Base-by-base conservation (phyloP, 1,140 invertebrate species). In the Zaprionus kolodkinae region DNA sequence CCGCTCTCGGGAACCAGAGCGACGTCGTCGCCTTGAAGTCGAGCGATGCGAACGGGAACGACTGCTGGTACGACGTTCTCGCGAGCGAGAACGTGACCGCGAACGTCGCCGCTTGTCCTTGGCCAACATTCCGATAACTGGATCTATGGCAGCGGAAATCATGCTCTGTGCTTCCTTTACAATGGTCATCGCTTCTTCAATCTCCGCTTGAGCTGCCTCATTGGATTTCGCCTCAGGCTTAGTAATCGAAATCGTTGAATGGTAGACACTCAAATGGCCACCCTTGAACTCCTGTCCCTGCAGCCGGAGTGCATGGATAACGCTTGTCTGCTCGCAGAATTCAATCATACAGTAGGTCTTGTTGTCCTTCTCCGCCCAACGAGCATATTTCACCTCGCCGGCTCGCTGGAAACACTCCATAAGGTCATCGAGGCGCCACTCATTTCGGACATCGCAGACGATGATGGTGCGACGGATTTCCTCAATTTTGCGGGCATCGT, bases 181-280 rank as follows among this genome's bases (percentile, higher is more conserved):
- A 75, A 98, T 94, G 35, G 97, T 97, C 98, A 99, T 98, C 0
- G 98, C 98, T 92, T 99, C 98, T 90, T 99, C 98, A 54, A 99
- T 99, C 93, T 99, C 98, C 56, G 97, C 95, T 84, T 98, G 97
- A 1, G 97, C 97, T 6, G 97, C 97, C 92, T 99, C 97, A 92
- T 98, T 98, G 72, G 96, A 98, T 93, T 99, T 99, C 0, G 97
- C 96, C 92, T 97, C 97, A 3, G 98, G 98, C 91, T 99, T 99
- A 0, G 95, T 95, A 62, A 99, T 99, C 3, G 96, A 96, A 92
- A 97, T 96, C 35, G 96, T 98, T 0, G 98, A 96, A 93, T 99
- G 98, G 74, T 95, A 96, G 11, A 99, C 94, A 94, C 96, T 94
- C 6, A 95, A 92, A 11, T 93, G 91, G 88, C 91, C 94, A 11